phyloP scores from a whole-genome alignment of 2,888 invertebrate species.

The Drosophila mulleri region DNA sequence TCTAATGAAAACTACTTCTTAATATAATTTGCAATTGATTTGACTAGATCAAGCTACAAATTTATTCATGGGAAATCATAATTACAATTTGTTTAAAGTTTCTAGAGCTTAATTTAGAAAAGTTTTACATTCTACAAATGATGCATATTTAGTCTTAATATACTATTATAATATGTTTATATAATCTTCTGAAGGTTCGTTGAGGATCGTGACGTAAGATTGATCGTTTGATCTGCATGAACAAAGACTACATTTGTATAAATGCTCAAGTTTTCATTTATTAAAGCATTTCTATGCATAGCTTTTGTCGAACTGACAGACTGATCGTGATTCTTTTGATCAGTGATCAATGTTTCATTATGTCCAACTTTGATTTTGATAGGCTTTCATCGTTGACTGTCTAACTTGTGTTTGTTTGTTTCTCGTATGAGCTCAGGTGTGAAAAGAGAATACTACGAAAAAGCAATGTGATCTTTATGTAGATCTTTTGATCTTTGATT shows the following conservation, averaged over 20 bases:
- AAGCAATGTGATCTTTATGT: not conserved
- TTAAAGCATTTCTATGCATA: constrained; percentile 3
- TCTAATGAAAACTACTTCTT: too few relatives aligned
- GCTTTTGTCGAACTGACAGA: not conserved
- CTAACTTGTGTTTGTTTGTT: not conserved
- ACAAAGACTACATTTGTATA: constrained; percentile 8
- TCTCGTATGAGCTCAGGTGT: not conserved
- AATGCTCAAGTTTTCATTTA: constrained; percentile 21
- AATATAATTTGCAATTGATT: too few relatives aligned
- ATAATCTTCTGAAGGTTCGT: not conserved
- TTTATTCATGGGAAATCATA: not conserved
- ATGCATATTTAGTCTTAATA: not conserved
- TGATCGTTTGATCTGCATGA: constrained; percentile 9
- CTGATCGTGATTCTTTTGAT: constrained; percentile 10
- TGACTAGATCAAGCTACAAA: not conserved
- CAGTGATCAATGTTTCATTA: not conserved
- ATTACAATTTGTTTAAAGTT: not conserved
- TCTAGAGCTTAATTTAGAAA: too few relatives aligned
- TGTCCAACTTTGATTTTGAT: not conserved
- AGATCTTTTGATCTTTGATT: not conserved
- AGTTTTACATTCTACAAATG: not conserved
- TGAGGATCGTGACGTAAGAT: constrained; percentile 12
- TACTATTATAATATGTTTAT: not conserved
- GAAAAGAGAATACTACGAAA: not conserved
- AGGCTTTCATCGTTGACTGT: constrained; percentile 1